Evolutionary conservation across 2,113 vertebrate species (phyloP), one percentile per base, ranked within the genome.

Genomic region (Acrocephalus kingi): DNA sequence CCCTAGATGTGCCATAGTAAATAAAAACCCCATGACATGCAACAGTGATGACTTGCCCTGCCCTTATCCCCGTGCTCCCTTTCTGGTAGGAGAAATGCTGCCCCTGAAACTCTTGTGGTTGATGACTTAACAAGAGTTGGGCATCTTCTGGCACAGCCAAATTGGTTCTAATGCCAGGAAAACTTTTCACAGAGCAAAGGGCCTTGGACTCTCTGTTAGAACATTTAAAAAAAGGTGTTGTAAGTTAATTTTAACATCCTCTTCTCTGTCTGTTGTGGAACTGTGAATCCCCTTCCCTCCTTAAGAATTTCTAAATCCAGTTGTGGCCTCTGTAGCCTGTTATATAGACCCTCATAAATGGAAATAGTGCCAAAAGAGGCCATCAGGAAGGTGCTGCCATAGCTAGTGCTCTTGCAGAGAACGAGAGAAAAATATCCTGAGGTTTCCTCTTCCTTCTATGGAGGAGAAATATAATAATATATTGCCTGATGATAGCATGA

Each of bases 401-500:
- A 86, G 82, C 95, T 89, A 93, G 59, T 48, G 78, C 49, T 89
- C 92, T 73, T 88, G 37, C 72, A 91, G 89, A 94, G 88, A 91
- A 90, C 89, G 56, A 92, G n/a, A 77, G 58, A 62, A 80, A 93
- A 92, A 24, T 35, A 58, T 66, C 58, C 64, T 66, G 84, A 43
- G 69, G 20, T 66, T 80, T 73, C 66, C 79, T 90, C 92, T 93
- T 92, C 90, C 92, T 86, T 95, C 88, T 93, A 55, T 83, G 96
- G 95, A 82, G 94, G 85, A 90, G 84, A 90, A 96, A 98, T 97
- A 97, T 95, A 96, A 95, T 96, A 97, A 97, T 95, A 96, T 98
- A 96, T 96, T 97, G 95, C 96, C 89, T 96, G 94, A 94, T 95
- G 96, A 93, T 97, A 95, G 95, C 94, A 96, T 94, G 96, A 96